Base-by-base conservation (phyloP, 2,113 vertebrate genomes). In the Puntigrus tetrazona region DNA sequence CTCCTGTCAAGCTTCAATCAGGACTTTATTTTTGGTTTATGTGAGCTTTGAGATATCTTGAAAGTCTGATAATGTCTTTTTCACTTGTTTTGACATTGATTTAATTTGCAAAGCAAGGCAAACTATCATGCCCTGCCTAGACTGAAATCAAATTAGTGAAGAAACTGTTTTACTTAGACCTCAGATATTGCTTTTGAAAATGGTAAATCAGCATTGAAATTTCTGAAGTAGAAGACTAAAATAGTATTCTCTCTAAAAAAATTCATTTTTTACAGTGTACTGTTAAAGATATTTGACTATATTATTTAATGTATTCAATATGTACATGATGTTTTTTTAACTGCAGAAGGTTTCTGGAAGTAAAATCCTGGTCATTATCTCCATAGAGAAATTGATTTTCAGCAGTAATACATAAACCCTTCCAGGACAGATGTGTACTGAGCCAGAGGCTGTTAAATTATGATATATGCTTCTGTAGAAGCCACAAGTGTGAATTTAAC, bases 1-100 rank as follows among this genome's bases (percentile, higher is more conserved):
- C 78, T 85, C 79, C 80, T 85, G 65, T 63, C 34, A n/a, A n/a
- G 18, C 57, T 52, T 81, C 65, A 22, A 25, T 85, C 76, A 67
- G 7, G 22, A 73, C 69, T 83, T 74, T 45, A n/a, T 63, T 70
- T 73, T 63, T 38, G 36, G n/a, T 34, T 78, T 34, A 52, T 52
- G 45, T 29, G 34, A 34, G 47, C n/a, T 76, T 76, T 11, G 45
- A 36, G 65, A 36, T 67, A 16, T 10, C 10, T 43, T 43, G 10
- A 2, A 11, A 43, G 41, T 43, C 41, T 43, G 41, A 1, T 43
- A 43, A 47, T 34, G 63, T 67, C 63, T 20, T 34, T 67, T 34
- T 67, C 63, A 34, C 63, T 34, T 18, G 18, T 67, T 67, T 67
- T 34, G 63, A 67, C 36, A 3, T 36, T 36, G 18, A 36, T 22